Conservation (phyloP, 2,888 invertebrate species). For the Scaptomyza polygonia region DNA sequence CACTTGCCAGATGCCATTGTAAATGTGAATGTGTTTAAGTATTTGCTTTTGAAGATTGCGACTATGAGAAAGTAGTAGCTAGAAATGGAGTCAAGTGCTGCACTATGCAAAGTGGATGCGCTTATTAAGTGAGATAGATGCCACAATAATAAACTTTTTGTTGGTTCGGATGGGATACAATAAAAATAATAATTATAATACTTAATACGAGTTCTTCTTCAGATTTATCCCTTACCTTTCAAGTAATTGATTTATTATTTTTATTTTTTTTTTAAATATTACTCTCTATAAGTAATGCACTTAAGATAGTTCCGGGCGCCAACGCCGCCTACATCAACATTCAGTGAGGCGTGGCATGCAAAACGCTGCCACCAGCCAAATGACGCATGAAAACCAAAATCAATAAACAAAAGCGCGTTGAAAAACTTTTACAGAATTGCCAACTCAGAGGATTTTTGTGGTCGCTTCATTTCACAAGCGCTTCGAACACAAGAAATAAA, state of each 20-base stretch:
- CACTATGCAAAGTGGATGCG: not conserved
- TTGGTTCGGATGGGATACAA: no score
- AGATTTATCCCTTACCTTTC: not conserved
- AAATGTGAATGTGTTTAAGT: constrained; percentile 23
- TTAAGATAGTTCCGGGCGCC: constrained; percentile 1
- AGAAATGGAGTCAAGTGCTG: constrained; percentile 3
- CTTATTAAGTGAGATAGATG: not conserved
- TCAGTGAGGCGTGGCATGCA: constrained; percentile 51
- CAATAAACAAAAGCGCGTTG: constrained; percentile 50
- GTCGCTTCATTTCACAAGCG: constrained; percentile 67
- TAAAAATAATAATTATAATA: no score
- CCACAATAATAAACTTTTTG: no score
- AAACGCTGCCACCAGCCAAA: constrained; percentile 53
- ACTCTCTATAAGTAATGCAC: constrained; percentile 59
- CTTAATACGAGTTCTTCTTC: no score
- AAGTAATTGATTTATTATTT: constrained; percentile 51
- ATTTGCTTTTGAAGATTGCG: constrained; percentile 51
- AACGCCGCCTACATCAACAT: not conserved
- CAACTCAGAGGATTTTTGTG: constrained; percentile 68
- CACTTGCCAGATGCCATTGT: constrained; percentile 55
- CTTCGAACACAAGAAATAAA: constrained; percentile 7
- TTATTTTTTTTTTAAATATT: constrained; percentile 36
- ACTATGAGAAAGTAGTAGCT: constrained; percentile 29
- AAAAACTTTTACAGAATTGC: constrained; percentile 57
- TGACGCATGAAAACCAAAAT: constrained; percentile 72